A percentile compares a stretch with the other conserved stretches of the same genome.
phyloP scores from a whole-genome alignment of 92 coral and sea anemone genomes.

The Umimayanthus kanabou region DNA sequence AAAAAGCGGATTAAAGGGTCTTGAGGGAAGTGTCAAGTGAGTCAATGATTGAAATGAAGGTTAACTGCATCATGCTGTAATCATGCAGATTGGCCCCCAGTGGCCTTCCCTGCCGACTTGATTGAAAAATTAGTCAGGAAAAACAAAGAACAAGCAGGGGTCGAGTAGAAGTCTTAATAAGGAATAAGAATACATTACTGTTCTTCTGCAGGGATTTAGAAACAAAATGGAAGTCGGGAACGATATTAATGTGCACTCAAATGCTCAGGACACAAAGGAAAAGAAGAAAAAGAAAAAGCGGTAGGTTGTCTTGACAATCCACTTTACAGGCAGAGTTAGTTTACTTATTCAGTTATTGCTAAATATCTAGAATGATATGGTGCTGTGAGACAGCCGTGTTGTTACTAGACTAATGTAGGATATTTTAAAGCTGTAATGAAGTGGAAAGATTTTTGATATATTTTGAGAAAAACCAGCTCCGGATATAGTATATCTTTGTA shows the following conservation, averaged over 20 bases:
- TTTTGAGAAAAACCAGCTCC: not conserved
- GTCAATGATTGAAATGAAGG: slow-evolving; percentile 8
- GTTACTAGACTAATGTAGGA: not conserved
- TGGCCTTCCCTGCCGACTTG: slow-evolving; percentile 4
- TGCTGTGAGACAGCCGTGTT: not conserved
- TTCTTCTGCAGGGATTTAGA: not conserved
- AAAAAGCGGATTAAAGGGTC: slow-evolving; percentile 10
- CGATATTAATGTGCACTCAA: not conserved
- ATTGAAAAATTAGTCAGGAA: slow-evolving; percentile 7
- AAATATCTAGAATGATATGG: not conserved
- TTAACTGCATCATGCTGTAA: not conserved
- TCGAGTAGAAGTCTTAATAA: slow-evolving; percentile 10
- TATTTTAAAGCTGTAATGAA: not conserved
- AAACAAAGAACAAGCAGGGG: not conserved
- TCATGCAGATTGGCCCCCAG: slow-evolving; percentile 9
- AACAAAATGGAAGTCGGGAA: slow-evolving; percentile 14
- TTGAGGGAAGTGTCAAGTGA: slow-evolving; percentile 23
- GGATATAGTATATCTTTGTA: not conserved
- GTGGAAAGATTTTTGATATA: not conserved
- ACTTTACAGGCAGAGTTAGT: not conserved
- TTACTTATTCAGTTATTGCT: too few relatives aligned
- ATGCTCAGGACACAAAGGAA: slow-evolving; percentile 14
- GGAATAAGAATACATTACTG: slow-evolving; percentile 18
- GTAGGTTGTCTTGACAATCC: slow-evolving; percentile 24
- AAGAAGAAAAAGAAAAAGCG: slow-evolving; percentile 38